Evolutionary conservation across 1,140 invertebrate species (phyloP).

Genomic region (Dendroctonus ponderosae): DNA sequence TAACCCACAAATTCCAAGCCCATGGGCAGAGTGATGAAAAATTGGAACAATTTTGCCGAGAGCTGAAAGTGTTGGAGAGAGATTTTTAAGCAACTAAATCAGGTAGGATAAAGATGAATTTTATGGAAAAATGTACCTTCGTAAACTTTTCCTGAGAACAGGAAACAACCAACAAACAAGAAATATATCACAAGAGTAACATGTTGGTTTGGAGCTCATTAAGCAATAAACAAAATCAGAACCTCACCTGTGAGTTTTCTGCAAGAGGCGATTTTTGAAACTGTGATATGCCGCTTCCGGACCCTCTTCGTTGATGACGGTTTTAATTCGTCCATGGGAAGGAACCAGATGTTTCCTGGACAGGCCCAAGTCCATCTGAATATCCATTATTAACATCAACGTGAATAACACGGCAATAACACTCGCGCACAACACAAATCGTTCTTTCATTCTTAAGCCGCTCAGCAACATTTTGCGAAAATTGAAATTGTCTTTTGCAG

Average conservation of each 20-base stretch:
- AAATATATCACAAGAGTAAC: no score
- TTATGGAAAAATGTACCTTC: no score
- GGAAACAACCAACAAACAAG: no score
- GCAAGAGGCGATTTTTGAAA: constrained; percentile 71
- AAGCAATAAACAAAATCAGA: background rate
- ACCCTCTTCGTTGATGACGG: constrained; percentile 59
- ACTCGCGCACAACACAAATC: constrained; percentile 68
- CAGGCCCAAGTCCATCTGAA: constrained; percentile 79
- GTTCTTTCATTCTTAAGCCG: constrained; percentile 67
- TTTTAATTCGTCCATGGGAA: constrained; percentile 66
- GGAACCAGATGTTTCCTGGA: constrained; percentile 69
- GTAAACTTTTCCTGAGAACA: no score
- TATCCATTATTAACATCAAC: constrained; percentile 73
- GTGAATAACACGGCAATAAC: constrained; percentile 73
- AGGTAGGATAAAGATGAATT: no score
- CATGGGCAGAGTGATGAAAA: no score
- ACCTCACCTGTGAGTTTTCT: constrained; percentile 59
- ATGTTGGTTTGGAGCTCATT: background rate
- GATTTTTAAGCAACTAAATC: no score
- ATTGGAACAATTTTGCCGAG: no score
- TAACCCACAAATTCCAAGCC: no score
- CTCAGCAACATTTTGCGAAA: constrained; percentile 38
- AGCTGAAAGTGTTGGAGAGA: no score
- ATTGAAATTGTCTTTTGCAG: no score
- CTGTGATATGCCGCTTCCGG: constrained; percentile 63